Percentiles rank a stretch among this genome's conserved stretches.
Evolutionary conservation across 1,140 invertebrate species (phyloP).

Genomic region (Lasioglossum albipes): DNA sequence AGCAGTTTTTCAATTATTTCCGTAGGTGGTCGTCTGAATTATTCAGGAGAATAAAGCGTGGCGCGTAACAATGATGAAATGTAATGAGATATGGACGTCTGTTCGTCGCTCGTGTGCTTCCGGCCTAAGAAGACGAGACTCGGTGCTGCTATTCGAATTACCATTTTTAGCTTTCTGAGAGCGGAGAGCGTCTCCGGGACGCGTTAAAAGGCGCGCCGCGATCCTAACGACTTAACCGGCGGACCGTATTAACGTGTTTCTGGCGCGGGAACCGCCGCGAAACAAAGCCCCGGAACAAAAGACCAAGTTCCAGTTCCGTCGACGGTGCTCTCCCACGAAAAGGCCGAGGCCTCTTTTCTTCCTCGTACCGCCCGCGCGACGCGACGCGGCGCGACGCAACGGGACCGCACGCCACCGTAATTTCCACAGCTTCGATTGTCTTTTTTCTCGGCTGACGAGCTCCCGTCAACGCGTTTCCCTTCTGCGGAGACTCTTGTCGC

Average conservation of each 20-base stretch:
- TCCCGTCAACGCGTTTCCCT: neutral
- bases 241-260: slow-evolving; percentile 3
- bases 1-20: too few relatives aligned
- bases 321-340: neutral
- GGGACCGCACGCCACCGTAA: neutral
- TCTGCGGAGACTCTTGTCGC: too few relatives aligned
- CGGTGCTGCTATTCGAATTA: neutral
- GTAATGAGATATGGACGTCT: too few relatives aligned
- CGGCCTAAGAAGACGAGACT: too few relatives aligned
- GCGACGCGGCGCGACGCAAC: neutral
- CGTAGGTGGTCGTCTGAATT: too few relatives aligned
- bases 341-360: neutral
- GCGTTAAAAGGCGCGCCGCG: neutral
- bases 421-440: slow-evolving; percentile 23
- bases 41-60: too few relatives aligned
- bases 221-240: neutral
- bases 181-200: slow-evolving; percentile 1
- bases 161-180: slow-evolving; percentile 19
- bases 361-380: too few relatives aligned
- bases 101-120: too few relatives aligned
- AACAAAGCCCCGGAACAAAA: slow-evolving; percentile 31
- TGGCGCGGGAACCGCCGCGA: neutral
- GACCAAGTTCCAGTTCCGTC: slow-evolving; percentile 44
- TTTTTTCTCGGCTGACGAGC: neutral
- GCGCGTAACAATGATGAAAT: too few relatives aligned